These are phyloP conservation scores for Alviniconcha marisindica DNA, from an alignment of 1,140 invertebrate genomes.

Conservation along the genomic window DNA sequence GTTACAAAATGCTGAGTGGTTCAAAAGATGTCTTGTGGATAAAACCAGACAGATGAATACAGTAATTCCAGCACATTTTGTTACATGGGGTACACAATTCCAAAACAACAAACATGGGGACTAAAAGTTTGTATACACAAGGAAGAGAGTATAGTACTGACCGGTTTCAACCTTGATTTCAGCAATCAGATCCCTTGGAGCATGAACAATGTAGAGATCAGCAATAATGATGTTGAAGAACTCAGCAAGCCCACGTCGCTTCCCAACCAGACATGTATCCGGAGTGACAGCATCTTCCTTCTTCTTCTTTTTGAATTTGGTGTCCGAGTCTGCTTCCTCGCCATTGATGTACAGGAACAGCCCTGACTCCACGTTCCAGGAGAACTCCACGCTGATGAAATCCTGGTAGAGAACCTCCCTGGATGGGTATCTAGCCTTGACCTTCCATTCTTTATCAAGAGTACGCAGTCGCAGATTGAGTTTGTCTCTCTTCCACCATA, in stretches of 20 bases:
- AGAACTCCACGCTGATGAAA: conserved; percentile 55
- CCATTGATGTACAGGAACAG: conserved; percentile 54
- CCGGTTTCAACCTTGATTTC: conserved; percentile 50
- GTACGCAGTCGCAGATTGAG: conserved; percentile 56
- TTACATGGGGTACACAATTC: no score
- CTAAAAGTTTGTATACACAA: no score
- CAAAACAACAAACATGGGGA: no score
- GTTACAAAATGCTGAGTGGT: no score
- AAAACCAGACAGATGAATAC: no score
- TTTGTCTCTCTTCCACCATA: conserved; percentile 55
- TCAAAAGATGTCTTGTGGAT: no score
- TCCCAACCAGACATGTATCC: conserved; percentile 50
- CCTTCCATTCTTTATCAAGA: conserved; percentile 51
- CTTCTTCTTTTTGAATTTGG: conserved; percentile 31
- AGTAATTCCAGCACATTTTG: no score
- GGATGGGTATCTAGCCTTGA: conserved; percentile 40
- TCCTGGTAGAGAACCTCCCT: not conserved
- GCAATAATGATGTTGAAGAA: conserved; percentile 51
- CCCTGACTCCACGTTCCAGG: conserved; percentile 57
- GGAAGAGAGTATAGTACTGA: conserved; percentile 33
- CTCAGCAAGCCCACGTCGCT: conserved; percentile 20
- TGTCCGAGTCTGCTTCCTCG: conserved; percentile 19
- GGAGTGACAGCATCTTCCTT: not conserved
- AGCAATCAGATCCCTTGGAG: conserved; percentile 46
- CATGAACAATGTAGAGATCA: conserved; percentile 56